Evolutionary conservation across 2,888 invertebrate genomes (phyloP).

Genomic region (Sylvicola fuscatus): DNA sequence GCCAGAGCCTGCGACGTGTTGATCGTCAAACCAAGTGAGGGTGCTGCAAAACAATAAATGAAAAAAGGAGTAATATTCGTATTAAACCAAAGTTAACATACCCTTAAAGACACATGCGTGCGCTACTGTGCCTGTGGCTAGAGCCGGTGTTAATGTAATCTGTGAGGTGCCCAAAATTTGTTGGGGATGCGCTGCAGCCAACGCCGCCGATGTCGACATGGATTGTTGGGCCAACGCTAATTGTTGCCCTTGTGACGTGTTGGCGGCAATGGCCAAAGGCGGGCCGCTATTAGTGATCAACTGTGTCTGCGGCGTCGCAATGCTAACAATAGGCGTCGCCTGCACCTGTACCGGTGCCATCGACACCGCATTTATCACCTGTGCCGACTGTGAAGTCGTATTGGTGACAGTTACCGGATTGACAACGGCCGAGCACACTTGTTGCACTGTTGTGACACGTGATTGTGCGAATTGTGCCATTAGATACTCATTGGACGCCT

Average conservation of each 20-base stretch:
- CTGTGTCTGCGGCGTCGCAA: conserved; percentile 11
- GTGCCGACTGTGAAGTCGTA: conserved; percentile 28
- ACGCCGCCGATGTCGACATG: conserved; percentile 8
- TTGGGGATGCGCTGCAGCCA: conserved; percentile 10
- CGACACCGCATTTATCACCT: conserved; percentile 34
- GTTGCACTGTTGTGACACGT: conserved; percentile 35
- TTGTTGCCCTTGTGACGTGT: conserved; percentile 12
- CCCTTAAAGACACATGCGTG: not conserved
- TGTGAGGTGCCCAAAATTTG: conserved; percentile 14
- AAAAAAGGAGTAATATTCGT: not conserved
- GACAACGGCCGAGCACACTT: conserved; percentile 31
- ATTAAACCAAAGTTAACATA: not conserved
- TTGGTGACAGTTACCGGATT: conserved; percentile 38
- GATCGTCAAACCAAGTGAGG: conserved; percentile 20
- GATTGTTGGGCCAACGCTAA: conserved; percentile 12
- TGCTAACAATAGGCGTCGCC: conserved; percentile 34
- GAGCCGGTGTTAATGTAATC: conserved; percentile 12
- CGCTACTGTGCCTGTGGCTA: conserved; percentile 8
- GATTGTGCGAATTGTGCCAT: conserved; percentile 56
- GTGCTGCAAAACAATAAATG: conserved; percentile 4
- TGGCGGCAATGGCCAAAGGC: conserved; percentile 11
- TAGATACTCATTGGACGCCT: conserved; percentile 58
- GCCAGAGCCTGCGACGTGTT: conserved; percentile 31
- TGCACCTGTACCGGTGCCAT: conserved; percentile 31
- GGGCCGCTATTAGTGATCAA: conserved; percentile 10